Evolutionary conservation across 2,797 vertebrate genomes (phyloP).

Genomic region (Podargus strigoides): DNA sequence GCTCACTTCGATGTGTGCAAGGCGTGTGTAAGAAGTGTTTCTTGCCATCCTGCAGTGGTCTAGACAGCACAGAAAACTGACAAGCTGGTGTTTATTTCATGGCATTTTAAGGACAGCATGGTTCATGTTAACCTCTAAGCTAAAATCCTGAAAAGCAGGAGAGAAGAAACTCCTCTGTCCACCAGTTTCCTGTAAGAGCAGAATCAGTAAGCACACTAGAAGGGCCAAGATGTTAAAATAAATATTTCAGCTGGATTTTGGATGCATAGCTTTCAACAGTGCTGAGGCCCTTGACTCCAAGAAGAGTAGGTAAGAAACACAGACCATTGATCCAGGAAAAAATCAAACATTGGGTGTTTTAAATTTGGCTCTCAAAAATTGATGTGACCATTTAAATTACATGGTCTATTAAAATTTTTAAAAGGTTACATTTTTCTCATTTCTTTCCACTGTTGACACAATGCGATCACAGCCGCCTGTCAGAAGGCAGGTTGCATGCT

Average conservation of each 20-base stretch:
- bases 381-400: neutral
- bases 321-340: neutral
- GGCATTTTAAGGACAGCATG: neutral
- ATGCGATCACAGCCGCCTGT: neutral
- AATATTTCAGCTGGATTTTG: neutral
- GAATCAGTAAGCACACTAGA: neutral
- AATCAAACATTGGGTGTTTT: neutral
- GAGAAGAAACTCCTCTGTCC: neutral
- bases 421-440: neutral
- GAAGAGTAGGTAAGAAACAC: neutral
- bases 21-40: neutral
- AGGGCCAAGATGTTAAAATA: neutral
- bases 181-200: neutral
- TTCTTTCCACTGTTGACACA: neutral
- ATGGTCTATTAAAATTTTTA: neutral
- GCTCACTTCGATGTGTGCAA: rapidly evolving
- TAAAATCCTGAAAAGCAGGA: neutral
- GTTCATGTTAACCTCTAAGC: neutral
- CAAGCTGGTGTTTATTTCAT: neutral
- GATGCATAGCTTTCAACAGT: neutral
- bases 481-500: neutral
- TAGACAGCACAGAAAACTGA: neutral
- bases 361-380: neutral
- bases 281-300: neutral
- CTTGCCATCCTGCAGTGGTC: neutral